Percentiles rank a stretch among this genome's conserved stretches.
These are phyloP conservation scores for Mantis religiosa DNA, from an alignment of 2,888 invertebrate genomes.

Conservation along the genomic window DNA sequence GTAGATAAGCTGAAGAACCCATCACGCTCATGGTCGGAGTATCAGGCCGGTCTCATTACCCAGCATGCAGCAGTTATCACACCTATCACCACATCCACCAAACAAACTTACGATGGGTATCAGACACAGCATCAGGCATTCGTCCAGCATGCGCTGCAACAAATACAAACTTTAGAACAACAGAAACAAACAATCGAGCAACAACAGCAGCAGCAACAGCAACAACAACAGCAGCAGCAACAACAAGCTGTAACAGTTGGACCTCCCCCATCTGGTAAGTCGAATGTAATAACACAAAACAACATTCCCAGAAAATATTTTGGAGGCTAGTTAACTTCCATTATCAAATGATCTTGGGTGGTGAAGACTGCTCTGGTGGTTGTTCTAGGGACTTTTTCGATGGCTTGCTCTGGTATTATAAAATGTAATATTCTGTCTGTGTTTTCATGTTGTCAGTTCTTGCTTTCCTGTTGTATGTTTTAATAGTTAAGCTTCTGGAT, in stretches of 20 bases:
- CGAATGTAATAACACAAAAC: too few species aligned
- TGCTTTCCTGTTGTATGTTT: too few species aligned
- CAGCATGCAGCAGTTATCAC: conserved; percentile 74
- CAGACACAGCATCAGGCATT: conserved; percentile 95
- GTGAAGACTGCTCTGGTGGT: too few species aligned
- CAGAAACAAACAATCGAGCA: conserved; percentile 66
- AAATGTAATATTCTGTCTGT: too few species aligned
- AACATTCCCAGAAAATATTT: too few species aligned
- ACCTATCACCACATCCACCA: conserved; percentile 73
- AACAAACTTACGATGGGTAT: conserved; percentile 80
- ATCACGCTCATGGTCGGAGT: conserved; percentile 80
- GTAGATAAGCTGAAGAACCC: conserved; percentile 86
- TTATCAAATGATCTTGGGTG: too few species aligned
- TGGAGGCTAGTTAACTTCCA: too few species aligned
- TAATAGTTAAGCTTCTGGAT: too few species aligned
- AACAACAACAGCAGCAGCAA: conserved; percentile 36
- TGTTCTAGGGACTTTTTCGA: too few species aligned
- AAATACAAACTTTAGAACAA: conserved; percentile 65
- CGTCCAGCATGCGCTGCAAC: conserved; percentile 83
- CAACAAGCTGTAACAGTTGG: conserved; percentile 45
- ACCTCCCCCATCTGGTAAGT: conserved; percentile 21
- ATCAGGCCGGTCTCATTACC: conserved; percentile 78
- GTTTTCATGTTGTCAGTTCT: too few species aligned
- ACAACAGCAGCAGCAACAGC: conserved; percentile 41
- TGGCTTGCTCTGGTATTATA: too few species aligned